Evolutionary conservation across 2,888 invertebrate species (phyloP), one percentile per base, ranked within the genome.

Genomic region (Mycalesis mineus): DNA sequence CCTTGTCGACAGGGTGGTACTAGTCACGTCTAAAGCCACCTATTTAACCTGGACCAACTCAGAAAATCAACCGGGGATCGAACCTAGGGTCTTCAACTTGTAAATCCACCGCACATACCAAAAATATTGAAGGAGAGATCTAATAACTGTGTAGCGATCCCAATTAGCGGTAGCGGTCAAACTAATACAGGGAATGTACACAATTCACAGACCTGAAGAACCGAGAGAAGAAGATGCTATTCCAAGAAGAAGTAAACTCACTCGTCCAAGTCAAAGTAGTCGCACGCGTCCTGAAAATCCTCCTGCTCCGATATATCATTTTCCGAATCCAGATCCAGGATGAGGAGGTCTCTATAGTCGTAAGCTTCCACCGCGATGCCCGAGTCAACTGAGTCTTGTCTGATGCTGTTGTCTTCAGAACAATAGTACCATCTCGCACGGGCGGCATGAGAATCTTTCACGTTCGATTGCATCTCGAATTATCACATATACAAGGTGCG

Each of bases 211-310:
- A n/a, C n/a, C n/a, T n/a, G n/a, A n/a, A n/a, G n/a, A n/a, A n/a
- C n/a, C n/a, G n/a, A n/a, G n/a, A n/a, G n/a, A n/a, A n/a, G n/a
- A n/a, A n/a, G n/a, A n/a, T n/a, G n/a, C n/a, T n/a, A n/a, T n/a
- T n/a, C n/a, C n/a, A n/a, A 22, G 22, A 4, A 22, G 22, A 2
- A 17, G 2, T 11, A 96, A 40, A 70, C 78, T 78, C 68, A 78
- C 78, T 73, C 68, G 14, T 72, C 66, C 7, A 40, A 14, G 7
- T 15, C 15, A 17, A 65, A 62, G 50, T 67, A 61, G 22, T 70
- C 68, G 15, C 61, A 59, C 29, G 62, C 62, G 56, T 73, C 70
- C 31, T 68, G 61, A 37, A 71, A 71, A 13, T 73, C 71, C 17
- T 80, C 78, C 36, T 9, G 40, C 29, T 75, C 72, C 5, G 78